Base-by-base conservation (phyloP, 2,797 vertebrate species). In the Enteromius radiatus region DNA sequence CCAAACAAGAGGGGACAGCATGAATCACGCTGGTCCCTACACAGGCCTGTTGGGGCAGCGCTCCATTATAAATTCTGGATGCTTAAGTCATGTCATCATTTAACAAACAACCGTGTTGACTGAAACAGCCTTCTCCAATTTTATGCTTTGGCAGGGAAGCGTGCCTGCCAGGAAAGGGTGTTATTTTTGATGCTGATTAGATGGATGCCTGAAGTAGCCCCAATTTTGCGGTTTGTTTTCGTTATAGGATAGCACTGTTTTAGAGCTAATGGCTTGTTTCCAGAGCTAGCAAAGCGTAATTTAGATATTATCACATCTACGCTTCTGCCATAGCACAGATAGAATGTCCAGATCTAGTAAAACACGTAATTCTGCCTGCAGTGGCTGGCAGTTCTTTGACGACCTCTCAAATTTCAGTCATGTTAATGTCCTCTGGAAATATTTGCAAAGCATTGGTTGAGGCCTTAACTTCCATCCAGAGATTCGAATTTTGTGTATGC, bases 181-280 rank as follows among this genome's bases (percentile, higher is more conserved):
- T 84, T 88, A 85, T 81, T 89, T 89, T 85, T 86, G 79, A 65
- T 81, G 36, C 56, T 81, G 28, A 84, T 86, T 36, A 82, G 65
- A 77, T 76, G 65, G 77, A 80, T 71, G 52, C 77, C 73, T 61
- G 65, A 74, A 78, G 85, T 86, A 87, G 73, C 56, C 41, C 15
- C 7, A 79, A 89, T 67, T 15, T 82, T 80, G 87, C 87, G 75
- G 33, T 86, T 82, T 69, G 54, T 21, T 26, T 76, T 84, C 21
- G 87, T 87, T 90, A 92, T 78, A 45, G 76, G 87, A 92, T 85
- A 90, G 79, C 76, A 81, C 88, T 87, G 88, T 88, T 89, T 89
- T 89, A 56, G 76, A 67, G 69, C 89, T 88, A 26, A 75, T 89
- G 90, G 90, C 76, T 6, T 81, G 31, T 28, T 82, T 88, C 85